Base-by-base conservation (phyloP, 64 coral and sea anemone species). In the Montipora cactus region DNA sequence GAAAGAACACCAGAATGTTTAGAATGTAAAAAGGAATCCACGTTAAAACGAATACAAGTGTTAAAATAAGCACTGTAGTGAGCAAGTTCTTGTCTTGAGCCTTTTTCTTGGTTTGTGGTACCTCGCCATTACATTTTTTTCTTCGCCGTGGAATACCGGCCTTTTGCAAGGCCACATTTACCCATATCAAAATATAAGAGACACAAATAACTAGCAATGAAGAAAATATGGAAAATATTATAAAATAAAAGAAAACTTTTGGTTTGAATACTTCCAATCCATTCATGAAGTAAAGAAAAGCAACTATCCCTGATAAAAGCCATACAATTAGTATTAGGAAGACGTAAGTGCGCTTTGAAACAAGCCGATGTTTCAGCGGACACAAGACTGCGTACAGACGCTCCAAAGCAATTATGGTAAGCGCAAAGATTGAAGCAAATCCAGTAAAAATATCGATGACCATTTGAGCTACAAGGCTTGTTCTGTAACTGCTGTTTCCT, bases 1-100 rank as follows among this genome's bases (percentile, higher is more conserved):
- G 68, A 13, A 97, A 59, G 51, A 97, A 97, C 3, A 97, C 95
- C 4, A 97, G 82, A 77, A 97, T 97, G 59, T 97, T 97, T 3
- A 97, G 66, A 9, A 97, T 91, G 46, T 97, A 90, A 18, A 97
- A 97, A 8, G 95, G 95, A 7, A 97, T 75, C 95, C 95, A 97
- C 18, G 95, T 97, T 28, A 94, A 58, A 16, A 97, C 51, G 58
- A 97, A 97, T 23, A 97, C 92, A 18, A 90, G 59, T n/a, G 92
- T 97, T 49, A 97, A 67, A 58, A 97, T 97, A 2, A 92, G 81
- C 67, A 97, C 49, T 1, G 95, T 97, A 2, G 92, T 90, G 1
- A 97, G 47, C 20, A 97, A 81, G 55, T 84, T 90, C 55, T 57
- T 92, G 23, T 93, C 80, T 25, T 93, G 80, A 2, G 74, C 68